These are phyloP conservation scores for Pseudochromis fuscus DNA, from an alignment of 2,797 vertebrate genomes.

Conservation along the genomic window DNA sequence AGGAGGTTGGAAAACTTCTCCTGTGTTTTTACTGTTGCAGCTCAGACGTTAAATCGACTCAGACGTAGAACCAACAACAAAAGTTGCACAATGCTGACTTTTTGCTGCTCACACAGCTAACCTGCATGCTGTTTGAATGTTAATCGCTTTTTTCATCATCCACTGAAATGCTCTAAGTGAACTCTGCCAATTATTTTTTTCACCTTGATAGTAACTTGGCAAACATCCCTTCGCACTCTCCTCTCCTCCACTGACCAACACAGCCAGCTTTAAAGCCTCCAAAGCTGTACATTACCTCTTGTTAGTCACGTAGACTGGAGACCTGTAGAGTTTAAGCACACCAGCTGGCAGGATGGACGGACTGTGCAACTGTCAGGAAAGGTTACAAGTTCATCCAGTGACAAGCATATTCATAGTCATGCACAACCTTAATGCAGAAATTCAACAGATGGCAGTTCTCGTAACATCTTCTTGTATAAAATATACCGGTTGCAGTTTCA, in stretches of 20 bases:
- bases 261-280: constrained; percentile 14
- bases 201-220: constrained; percentile 34
- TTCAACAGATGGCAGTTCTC: background rate
- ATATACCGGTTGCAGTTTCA: constrained; percentile 1
- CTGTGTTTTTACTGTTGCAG: constrained; percentile 35
- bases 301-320: constrained; percentile 28
- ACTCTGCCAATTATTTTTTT: constrained; percentile 18
- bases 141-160: constrained; percentile 16
- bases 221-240: constrained; percentile 12
- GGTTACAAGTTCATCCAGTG: constrained; percentile 23
- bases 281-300: constrained; percentile 24
- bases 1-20: constrained; percentile 44
- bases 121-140: constrained; percentile 26
- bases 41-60: constrained; percentile 32
- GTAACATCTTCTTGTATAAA: background rate
- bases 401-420: constrained; percentile 5
- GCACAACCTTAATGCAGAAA: background rate
- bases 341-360: constrained; percentile 36
- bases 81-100: background rate
- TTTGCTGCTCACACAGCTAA: constrained; percentile 15
- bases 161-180: constrained; percentile 23
- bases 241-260: constrained; percentile 5
- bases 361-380: constrained; percentile 4
- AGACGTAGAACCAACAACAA: constrained; percentile 15
- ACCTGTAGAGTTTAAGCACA: constrained; percentile 30